A percentile compares a stretch with the other conserved stretches of the same genome.
These are phyloP conservation scores for Chrysotoxum bicinctum DNA, from an alignment of 2,888 invertebrate genomes.

Conservation along the genomic window DNA sequence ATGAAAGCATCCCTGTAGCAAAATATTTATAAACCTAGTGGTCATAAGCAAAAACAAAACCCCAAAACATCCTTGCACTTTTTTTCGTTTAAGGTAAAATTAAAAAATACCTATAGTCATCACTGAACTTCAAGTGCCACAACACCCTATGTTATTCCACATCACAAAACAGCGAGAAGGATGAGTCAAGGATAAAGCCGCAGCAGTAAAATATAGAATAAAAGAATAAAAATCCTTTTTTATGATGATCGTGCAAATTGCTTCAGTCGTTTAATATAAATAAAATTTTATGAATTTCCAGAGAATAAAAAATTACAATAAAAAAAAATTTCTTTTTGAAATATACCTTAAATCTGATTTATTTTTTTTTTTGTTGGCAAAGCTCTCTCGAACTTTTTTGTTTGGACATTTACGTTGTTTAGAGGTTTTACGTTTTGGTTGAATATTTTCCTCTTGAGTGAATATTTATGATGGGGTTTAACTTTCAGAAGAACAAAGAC, in stretches of 20 bases:
- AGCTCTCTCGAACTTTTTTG: slow-evolving; percentile 40
- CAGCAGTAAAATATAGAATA: slow-evolving; percentile 12
- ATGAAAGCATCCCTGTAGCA: slow-evolving; percentile 26
- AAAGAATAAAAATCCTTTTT: slow-evolving; percentile 55
- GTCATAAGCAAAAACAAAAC: background rate
- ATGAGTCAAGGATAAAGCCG: slow-evolving; percentile 51
- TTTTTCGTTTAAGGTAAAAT: slow-evolving; percentile 1
- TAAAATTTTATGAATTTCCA: slow-evolving; percentile 67
- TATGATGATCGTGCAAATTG: slow-evolving; percentile 68
- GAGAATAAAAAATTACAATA: slow-evolving; percentile 7
- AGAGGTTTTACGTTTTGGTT: background rate
- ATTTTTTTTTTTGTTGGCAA: background rate
- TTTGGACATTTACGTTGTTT: slow-evolving; percentile 30
- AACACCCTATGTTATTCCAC: slow-evolving; percentile 11
- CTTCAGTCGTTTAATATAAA: slow-evolving; percentile 69
- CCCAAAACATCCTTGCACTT: slow-evolving; percentile 4
- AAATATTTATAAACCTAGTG: background rate
- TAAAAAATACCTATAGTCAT: slow-evolving; percentile 15
- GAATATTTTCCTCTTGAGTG: slow-evolving; percentile 20
- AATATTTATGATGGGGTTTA: slow-evolving; percentile 43
- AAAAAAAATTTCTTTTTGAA: slow-evolving; percentile 42
- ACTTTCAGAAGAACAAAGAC: background rate
- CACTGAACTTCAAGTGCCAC: slow-evolving; percentile 62
- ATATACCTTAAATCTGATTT: slow-evolving; percentile 43
- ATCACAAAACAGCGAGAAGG: background rate